Evolutionary conservation across 2,888 invertebrate genomes (phyloP), one percentile per base, ranked within the genome.

Genomic region (Belgica antarctica): DNA sequence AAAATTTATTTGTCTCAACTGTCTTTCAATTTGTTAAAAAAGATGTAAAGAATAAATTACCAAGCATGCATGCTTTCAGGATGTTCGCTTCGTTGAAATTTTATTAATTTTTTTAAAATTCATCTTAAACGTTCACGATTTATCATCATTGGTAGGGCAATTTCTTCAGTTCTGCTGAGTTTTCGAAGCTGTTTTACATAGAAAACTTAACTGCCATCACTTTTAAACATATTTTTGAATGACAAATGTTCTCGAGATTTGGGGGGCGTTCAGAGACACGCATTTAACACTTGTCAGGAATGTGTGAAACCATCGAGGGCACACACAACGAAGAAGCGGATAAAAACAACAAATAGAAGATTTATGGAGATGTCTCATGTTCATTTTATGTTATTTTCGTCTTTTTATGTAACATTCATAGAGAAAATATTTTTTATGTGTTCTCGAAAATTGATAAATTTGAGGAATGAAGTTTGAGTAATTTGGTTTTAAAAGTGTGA

Each of bases 281-380:
- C 71, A 70, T 71, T 73, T 72, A 72, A 73, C 73, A 73, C 73
- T 73, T 73, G 73, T 73, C 72, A 72, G 65, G 68, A 71, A 70
- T 72, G 66, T 71, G 25, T 46, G 46, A 65, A 36, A 24, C 22
- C 47, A 47, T 31, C 24, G 24, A 63, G 34, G 41, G 65, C 47
- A 19, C 41, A 63, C 25, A 61, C 27, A 28, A 31, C 47, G 41
- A 65, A 22, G 46, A n/a, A n/a, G 41, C 17, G 27, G 24, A 41
- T 19, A n/a, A 62, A 63, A 63, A 62, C 31, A 70, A 70, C 36
- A 62, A 70, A 62, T 70, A 61, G 62, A 70, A 70, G 62, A 57
- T 71, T 62, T 70, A 62, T 62, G 52, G 47, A 63, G 63, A 63
- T 31, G 22, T 72, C 22, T 68, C 68, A 68, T 68, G 68, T 47